Evolutionary conservation across 1,140 invertebrate species (phyloP).

Genomic region (Lethrus apterus): DNA sequence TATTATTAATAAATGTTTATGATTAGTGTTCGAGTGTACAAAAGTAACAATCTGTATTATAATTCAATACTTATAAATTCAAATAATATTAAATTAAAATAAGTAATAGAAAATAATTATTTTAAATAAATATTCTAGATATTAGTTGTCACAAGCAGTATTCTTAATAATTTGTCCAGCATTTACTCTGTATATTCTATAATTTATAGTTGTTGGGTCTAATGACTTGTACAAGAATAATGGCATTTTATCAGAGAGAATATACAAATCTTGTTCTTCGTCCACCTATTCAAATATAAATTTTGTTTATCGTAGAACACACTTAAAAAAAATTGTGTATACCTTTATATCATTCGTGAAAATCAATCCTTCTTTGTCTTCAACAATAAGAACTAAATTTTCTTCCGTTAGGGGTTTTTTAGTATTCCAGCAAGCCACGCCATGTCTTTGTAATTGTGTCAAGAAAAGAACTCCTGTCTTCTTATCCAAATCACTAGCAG

Average conservation of each 20-base stretch:
- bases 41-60: too few species aligned
- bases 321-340: conserved; percentile 13
- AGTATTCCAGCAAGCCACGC: conserved; percentile 64
- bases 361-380: conserved; percentile 51
- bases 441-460: conserved; percentile 56
- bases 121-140: too few species aligned
- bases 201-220: conserved; percentile 52
- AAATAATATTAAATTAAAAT: too few species aligned
- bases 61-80: too few species aligned
- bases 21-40: too few species aligned
- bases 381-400: conserved; percentile 51
- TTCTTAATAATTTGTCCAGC: conserved; percentile 50
- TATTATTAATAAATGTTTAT: too few species aligned
- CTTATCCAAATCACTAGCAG: conserved; percentile 53
- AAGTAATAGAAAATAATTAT: too few species aligned
- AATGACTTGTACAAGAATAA: conserved; percentile 52
- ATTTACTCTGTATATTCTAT: conserved; percentile 52
- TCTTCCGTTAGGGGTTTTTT: conserved; percentile 47
- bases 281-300: conserved; percentile 41
- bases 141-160: conserved; percentile 44
- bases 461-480: conserved; percentile 55
- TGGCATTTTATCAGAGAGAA: conserved; percentile 60
- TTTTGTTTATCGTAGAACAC: neutral
- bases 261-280: conserved; percentile 51
- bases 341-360: conserved; percentile 64